phyloP scores from a whole-genome alignment of 2,113 vertebrate genomes.

The Grallaria varia region DNA sequence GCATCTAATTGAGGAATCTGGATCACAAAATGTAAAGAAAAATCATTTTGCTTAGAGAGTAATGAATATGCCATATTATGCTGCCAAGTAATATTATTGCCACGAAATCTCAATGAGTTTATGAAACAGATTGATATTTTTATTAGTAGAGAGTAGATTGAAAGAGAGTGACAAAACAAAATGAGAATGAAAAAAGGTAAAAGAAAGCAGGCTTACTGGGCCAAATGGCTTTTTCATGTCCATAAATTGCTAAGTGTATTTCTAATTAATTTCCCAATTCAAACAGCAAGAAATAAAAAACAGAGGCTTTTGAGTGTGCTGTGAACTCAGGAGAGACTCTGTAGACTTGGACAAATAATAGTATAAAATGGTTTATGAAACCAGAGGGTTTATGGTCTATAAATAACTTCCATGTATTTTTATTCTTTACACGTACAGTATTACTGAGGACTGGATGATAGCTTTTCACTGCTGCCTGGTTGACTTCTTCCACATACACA shows the following conservation, averaged over 20 bases:
- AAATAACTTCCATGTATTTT: conserved; percentile 76
- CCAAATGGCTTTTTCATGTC: conserved; percentile 64
- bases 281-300: conserved; percentile 64
- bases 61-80: conserved; percentile 41
- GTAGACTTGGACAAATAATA: conserved; percentile 68
- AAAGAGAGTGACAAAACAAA: conserved; percentile 27
- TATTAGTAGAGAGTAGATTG: conserved; percentile 41
- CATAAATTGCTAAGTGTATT: conserved; percentile 66
- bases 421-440: conserved; percentile 76
- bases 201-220: conserved; percentile 34
- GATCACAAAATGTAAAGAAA: conserved; percentile 56
- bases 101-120: conserved; percentile 47
- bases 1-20: conserved; percentile 35
- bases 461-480: conserved; percentile 74
- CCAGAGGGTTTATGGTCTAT: conserved; percentile 71
- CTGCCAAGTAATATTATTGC: conserved; percentile 52
- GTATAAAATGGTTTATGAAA: conserved; percentile 74
- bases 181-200: conserved; percentile 33
- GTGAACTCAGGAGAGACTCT: conserved; percentile 59
- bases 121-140: conserved; percentile 60
- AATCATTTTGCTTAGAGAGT: conserved; percentile 53
- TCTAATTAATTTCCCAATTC: conserved; percentile 72
- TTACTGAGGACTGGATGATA: conserved; percentile 75
- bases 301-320: conserved; percentile 43
- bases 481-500: conserved; percentile 69